Conservation (phyloP, 2,888 invertebrate species). For the Lasioglossum zephyrum region DNA sequence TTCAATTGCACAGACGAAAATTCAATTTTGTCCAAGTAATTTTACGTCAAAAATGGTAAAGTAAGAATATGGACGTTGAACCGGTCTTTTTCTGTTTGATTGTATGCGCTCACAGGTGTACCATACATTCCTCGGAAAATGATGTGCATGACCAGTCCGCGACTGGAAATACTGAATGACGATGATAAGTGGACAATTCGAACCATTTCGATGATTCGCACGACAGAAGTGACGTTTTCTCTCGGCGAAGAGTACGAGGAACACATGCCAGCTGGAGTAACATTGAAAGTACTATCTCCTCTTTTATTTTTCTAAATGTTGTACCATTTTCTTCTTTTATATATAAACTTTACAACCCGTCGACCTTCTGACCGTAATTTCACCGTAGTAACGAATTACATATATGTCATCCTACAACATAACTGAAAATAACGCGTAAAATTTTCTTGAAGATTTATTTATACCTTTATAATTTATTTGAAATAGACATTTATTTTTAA, state of each 20-base stretch:
- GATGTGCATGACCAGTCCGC: slow-evolving; percentile 87
- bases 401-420: neutral
- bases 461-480: neutral
- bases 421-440: neutral
- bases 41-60: neutral
- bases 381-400: neutral
- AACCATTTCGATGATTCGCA: slow-evolving; percentile 86
- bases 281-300: slow-evolving; percentile 81
- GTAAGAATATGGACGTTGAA: neutral
- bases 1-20: neutral
- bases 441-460: neutral
- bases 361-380: neutral
- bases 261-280: slow-evolving; percentile 87
- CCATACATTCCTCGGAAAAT: slow-evolving; percentile 88
- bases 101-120: slow-evolving; percentile 85
- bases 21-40: neutral
- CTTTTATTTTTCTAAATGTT: neutral
- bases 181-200: slow-evolving; percentile 87
- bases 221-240: slow-evolving; percentile 86
- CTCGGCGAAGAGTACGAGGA: slow-evolving; percentile 88
- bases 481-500: neutral
- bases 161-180: slow-evolving; percentile 86
- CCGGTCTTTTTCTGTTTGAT: neutral
- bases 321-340: neutral
- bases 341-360: neutral